Evolutionary conservation across 2,888 invertebrate genomes (phyloP), one percentile per base, ranked within the genome.

Genomic region (Pedicia rivosa): DNA sequence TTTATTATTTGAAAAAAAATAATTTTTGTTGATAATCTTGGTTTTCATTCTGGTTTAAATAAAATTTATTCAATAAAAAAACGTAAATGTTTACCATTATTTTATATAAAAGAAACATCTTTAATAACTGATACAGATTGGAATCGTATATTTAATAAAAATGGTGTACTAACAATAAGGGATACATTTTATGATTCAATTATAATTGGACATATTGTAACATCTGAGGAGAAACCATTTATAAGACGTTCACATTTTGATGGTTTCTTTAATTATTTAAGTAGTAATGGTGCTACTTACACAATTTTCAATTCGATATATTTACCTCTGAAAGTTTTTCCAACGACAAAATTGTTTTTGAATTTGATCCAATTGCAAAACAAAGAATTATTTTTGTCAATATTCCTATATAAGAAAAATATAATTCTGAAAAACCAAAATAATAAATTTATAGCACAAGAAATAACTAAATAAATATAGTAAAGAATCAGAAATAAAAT

Each of bases 101-200:
- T 70, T 47, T 78, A 76, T 48, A 61, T 77, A 14, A 74, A 73
- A 51, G 74, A 75, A 51, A 73, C 74, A 1, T 74, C 74, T 46
- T 63, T 64, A 36, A 59, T 70, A n/a, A 51, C 57, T 24, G 54
- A 63, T 9, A 56, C 50, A 3, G 60, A 65, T 5, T 70, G 71
- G 70, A 57, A 55, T 48, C 55, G 57, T 43, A 40, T 63, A 20
- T 48, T 64, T 16, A 64, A 65, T 27, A 54, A 53, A 35, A 43
- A 55, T 3, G 15, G 19, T 25, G 13, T 34, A 25, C 16, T 26
- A 35, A 64, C 61, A 14, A 51, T 70, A 1, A 48, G 70, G 13
- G 64, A 64, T 14, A 68, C 69, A 5, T 54, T 63, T 24, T 51
- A 62, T 34, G 72, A 76, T 54, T 71, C 65, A 1, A 56, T 72